phyloP scores from a whole-genome alignment of 30 jellyfish, hydroid and myxozoan genomes.

The Aurelia aurita region DNA sequence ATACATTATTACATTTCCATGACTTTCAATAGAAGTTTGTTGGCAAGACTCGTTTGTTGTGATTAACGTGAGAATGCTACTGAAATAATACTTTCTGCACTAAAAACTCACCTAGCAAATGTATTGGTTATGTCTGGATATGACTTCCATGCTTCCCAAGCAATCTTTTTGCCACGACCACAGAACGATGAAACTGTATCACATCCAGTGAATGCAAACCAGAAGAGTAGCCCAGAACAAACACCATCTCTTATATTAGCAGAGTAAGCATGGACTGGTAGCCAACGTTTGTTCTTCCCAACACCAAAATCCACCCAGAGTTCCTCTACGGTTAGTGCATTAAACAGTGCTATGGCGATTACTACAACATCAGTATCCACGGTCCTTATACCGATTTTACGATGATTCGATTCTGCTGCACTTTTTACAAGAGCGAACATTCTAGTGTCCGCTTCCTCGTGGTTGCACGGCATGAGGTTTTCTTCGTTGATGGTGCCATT shows the following conservation, averaged over 20 bases:
- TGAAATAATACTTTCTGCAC: not conserved
- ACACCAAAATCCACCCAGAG: constrained; percentile 33
- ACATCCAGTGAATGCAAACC: constrained; percentile 48
- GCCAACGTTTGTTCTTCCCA: constrained; percentile 25
- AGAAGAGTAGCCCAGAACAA: constrained; percentile 22
- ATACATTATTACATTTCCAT: too few species aligned
- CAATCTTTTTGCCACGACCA: constrained; percentile 28
- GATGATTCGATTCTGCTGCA: constrained; percentile 24
- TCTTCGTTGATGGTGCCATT: not conserved
- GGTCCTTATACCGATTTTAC: not conserved
- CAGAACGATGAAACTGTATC: constrained; percentile 44
- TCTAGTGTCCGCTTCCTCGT: constrained; percentile 36
- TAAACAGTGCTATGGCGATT: constrained; percentile 3
- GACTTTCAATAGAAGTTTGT: too few species aligned
- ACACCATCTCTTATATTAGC: constrained; percentile 1
- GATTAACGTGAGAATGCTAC: not conserved
- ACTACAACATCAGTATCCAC: constrained; percentile 46
- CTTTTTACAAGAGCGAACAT: not conserved
- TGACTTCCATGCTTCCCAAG: constrained; percentile 34
- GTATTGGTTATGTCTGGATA: constrained; percentile 33
- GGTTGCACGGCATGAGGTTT: constrained; percentile 5
- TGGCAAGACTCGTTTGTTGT: not conserved
- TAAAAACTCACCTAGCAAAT: constrained; percentile 19
- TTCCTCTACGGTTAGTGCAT: constrained; percentile 2
- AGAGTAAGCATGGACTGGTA: constrained; percentile 32